Conservation (phyloP, 2,113 vertebrate genomes). For the Aramus guarauna region DNA sequence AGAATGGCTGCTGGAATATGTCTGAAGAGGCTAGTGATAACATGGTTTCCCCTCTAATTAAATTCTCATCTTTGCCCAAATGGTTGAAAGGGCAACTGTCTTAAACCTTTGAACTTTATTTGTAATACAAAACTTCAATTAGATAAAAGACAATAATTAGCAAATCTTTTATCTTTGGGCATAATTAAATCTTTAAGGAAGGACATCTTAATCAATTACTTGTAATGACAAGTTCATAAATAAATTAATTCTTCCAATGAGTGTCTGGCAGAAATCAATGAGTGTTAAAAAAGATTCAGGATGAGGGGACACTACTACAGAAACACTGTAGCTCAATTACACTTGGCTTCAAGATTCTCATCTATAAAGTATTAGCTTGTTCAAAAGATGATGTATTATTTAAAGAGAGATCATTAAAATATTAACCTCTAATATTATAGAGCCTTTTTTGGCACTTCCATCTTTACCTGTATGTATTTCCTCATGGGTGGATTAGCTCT, state of each 20-base stretch:
- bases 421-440: constrained; percentile 47
- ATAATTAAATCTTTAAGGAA: constrained; percentile 94
- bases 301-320: constrained; percentile 56
- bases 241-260: constrained; percentile 95
- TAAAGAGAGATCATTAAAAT: constrained; percentile 62
- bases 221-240: constrained; percentile 98
- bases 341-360: constrained; percentile 65
- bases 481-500: neutral
- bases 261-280: constrained; percentile 86
- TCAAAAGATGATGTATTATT: constrained; percentile 70
- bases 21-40: constrained; percentile 49
- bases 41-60: constrained; percentile 83
- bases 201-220: constrained; percentile 92
- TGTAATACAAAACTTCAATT: constrained; percentile 93
- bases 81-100: constrained; percentile 85
- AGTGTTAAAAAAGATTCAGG: constrained; percentile 83
- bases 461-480: neutral
- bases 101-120: constrained; percentile 90
- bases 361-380: constrained; percentile 70
- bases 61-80: constrained; percentile 81
- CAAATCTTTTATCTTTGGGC: constrained; percentile 97
- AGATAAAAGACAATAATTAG: constrained; percentile 98
- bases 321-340: constrained; percentile 66
- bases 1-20: neutral
- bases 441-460: neutral